Conservation (phyloP, 1,140 invertebrate genomes). For the Galendromus occidentalis region DNA sequence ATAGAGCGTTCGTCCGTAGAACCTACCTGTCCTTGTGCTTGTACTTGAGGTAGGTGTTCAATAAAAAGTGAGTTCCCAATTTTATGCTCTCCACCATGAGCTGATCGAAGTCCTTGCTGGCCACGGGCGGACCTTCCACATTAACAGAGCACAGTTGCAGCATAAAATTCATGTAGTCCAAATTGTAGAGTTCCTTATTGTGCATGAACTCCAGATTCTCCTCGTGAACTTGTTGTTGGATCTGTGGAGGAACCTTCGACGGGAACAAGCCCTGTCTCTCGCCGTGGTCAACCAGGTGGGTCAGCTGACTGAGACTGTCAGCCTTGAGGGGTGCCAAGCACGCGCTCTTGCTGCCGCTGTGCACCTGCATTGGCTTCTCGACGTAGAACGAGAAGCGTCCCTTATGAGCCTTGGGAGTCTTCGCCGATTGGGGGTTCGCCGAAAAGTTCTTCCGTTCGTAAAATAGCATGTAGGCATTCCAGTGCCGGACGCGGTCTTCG, state of each 20-base stretch:
- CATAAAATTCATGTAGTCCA: conserved; percentile 36
- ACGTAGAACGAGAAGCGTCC: conserved; percentile 17
- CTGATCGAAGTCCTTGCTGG: conserved; percentile 21
- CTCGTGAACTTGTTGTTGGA: conserved; percentile 31
- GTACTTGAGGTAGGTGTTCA: conserved; percentile 34
- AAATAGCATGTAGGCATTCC: conserved; percentile 41
- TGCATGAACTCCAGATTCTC: conserved; percentile 36
- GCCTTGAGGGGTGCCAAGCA: conserved; percentile 9
- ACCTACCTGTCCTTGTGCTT: conserved; percentile 28
- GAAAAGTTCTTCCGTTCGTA: conserved; percentile 31
- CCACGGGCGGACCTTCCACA: conserved; percentile 21
- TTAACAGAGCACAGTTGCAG: conserved; percentile 29
- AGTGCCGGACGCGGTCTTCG: conserved; percentile 33
- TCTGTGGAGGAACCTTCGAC: conserved; percentile 31
- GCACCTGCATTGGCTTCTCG: conserved; percentile 14
- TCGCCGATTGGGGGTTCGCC: conserved; percentile 14
- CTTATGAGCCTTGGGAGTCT: conserved; percentile 27
- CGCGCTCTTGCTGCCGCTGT: neutral
- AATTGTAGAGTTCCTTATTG: conserved; percentile 34
- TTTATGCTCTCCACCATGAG: conserved; percentile 27
- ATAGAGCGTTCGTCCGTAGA: too few species aligned
- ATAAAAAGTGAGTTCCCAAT: conserved; percentile 30
- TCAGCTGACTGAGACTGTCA: conserved; percentile 33
- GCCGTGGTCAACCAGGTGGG: conserved; percentile 34
- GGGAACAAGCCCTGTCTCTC: conserved; percentile 32